phyloP scores from a whole-genome alignment of 2,888 invertebrate species.

The Pterostichus madidus region DNA sequence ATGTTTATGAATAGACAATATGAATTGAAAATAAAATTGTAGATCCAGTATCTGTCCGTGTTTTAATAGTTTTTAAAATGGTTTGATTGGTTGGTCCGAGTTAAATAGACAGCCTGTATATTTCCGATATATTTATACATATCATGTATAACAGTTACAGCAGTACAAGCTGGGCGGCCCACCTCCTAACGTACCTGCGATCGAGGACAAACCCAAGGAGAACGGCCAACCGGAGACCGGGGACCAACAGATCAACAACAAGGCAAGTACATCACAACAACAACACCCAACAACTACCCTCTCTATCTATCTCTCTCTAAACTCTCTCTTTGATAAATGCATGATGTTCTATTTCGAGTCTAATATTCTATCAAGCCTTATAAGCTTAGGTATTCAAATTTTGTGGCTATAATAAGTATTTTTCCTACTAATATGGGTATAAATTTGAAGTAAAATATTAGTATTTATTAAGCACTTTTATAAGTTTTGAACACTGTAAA shows the following conservation, averaged over 20 bases:
- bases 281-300: not conserved
- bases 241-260: conserved; percentile 59
- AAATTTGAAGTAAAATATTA: conserved; percentile 2
- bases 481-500: conserved; percentile 21
- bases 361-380: not conserved
- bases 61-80: no score
- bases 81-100: no score
- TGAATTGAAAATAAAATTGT: no score
- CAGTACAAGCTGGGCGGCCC: conserved; percentile 88
- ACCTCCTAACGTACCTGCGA: conserved; percentile 80
- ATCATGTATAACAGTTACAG: conserved; percentile 81
- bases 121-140: no score
- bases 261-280: conserved; percentile 51
- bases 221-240: conserved; percentile 62
- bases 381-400: not conserved
- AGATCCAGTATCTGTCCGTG: no score
- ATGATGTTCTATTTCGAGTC: not conserved
- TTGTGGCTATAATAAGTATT: not conserved
- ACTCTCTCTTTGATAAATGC: conserved; percentile 1
- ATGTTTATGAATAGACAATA: no score
- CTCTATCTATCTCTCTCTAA: not conserved
- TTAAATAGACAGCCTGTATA: no score
- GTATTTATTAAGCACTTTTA: conserved; percentile 6
- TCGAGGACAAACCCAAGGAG: conserved; percentile 82
- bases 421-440: not conserved